These are phyloP conservation scores for Oncorhynchus keta DNA, from an alignment of 2,113 vertebrate species.

Conservation along the genomic window DNA sequence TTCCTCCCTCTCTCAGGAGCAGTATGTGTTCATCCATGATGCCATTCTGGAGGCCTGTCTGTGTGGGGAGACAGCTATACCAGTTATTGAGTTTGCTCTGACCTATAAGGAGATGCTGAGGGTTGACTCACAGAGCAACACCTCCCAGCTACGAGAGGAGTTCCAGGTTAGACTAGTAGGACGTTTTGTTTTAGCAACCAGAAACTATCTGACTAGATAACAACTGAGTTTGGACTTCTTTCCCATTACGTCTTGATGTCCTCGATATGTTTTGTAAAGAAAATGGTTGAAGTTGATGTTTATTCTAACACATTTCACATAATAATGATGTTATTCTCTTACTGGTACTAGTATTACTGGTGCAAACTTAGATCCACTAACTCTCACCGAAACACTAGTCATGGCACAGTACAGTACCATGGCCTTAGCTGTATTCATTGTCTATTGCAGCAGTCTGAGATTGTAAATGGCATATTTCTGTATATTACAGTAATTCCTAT, in stretches of 20 bases:
- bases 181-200: too few relatives aligned
- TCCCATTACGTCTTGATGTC: too few relatives aligned
- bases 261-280: too few relatives aligned
- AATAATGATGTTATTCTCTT: too few relatives aligned
- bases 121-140: conserved; percentile 95
- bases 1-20: conserved; percentile 76
- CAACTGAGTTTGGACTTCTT: too few relatives aligned
- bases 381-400: background rate
- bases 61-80: conserved; percentile 93
- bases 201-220: too few relatives aligned
- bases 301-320: too few relatives aligned
- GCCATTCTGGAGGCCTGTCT: conserved; percentile 95
- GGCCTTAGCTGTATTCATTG: background rate
- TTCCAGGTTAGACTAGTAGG: conserved; percentile 82
- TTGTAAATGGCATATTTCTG: background rate
- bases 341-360: too few relatives aligned
- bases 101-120: conserved; percentile 94
- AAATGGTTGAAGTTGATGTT: too few relatives aligned
- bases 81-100: conserved; percentile 84
- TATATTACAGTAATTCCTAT: background rate
- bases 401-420: background rate
- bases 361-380: background rate
- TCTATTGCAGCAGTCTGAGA: background rate
- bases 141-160: conserved; percentile 91
- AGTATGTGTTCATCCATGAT: conserved; percentile 95